These are phyloP conservation scores for Centruroides vittatus DNA, from an alignment of 1,140 invertebrate genomes.

Conservation along the genomic window DNA sequence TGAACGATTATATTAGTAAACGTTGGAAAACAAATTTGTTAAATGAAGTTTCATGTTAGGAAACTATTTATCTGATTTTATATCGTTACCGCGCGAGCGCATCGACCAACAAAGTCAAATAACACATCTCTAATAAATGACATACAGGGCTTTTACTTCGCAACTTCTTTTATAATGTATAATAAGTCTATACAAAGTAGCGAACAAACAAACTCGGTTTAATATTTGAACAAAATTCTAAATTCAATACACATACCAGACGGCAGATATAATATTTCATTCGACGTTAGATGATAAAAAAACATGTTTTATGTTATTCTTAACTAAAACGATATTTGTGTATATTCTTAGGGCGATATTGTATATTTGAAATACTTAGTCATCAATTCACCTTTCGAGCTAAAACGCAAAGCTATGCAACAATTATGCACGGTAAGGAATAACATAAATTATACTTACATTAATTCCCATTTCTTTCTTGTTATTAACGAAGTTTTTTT, in stretches of 20 bases:
- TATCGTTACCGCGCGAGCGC: background rate
- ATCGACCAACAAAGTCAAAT: too few species aligned
- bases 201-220: background rate
- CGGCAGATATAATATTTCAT: background rate
- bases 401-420: constrained; percentile 62
- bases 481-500: background rate
- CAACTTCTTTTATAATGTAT: too few species aligned
- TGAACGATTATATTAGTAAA: too few species aligned
- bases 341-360: constrained; percentile 54
- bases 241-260: background rate
- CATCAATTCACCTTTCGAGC: constrained; percentile 40
- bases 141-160: too few species aligned
- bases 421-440: constrained; percentile 52
- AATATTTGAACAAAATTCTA: background rate
- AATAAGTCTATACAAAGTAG: too few species aligned
- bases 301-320: background rate
- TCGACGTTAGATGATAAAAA: too few species aligned
- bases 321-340: constrained; percentile 11
- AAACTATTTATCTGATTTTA: background rate
- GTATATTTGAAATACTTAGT: constrained; percentile 60
- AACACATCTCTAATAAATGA: too few species aligned
- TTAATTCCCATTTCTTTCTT: background rate
- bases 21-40: too few species aligned
- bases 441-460: background rate
- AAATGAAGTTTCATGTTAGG: constrained; percentile 24